Evolutionary conservation across 2,888 invertebrate genomes (phyloP).

Genomic region (Lithophane socia): DNA sequence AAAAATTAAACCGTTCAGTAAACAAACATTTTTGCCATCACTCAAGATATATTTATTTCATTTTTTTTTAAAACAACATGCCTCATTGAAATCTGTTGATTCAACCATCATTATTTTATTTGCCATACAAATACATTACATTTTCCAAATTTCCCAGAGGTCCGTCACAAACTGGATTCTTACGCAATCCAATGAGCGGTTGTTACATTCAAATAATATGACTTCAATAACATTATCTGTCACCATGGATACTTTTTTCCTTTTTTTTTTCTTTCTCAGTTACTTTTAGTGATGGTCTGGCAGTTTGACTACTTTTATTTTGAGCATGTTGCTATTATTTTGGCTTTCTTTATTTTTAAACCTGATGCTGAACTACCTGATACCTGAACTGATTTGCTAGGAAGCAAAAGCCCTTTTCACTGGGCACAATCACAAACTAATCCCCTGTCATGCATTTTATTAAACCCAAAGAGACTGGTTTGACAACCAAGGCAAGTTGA

Average conservation of each 20-base stretch:
- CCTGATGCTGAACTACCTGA: background rate
- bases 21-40: background rate
- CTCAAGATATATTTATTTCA: too few species aligned
- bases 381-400: background rate
- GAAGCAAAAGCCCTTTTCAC: background rate
- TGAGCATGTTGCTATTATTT: background rate
- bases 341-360: background rate
- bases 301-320: background rate
- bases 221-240: background rate
- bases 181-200: background rate
- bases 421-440: background rate
- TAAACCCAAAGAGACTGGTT: background rate
- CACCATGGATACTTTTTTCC: too few species aligned
- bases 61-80: background rate
- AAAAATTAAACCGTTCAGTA: background rate
- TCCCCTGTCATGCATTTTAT: background rate
- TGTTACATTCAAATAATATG: background rate
- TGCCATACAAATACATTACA: background rate
- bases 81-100: background rate
- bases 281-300: too few species aligned
- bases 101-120: constrained; percentile 16
- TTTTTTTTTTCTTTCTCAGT: too few species aligned
- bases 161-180: background rate
- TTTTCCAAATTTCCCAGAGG: constrained; percentile 1
- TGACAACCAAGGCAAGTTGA: background rate